Percentiles rank a stretch among this genome's conserved stretches.
Conservation (phyloP, 2,113 vertebrate genomes). For the Peromyscus leucopus region DNA sequence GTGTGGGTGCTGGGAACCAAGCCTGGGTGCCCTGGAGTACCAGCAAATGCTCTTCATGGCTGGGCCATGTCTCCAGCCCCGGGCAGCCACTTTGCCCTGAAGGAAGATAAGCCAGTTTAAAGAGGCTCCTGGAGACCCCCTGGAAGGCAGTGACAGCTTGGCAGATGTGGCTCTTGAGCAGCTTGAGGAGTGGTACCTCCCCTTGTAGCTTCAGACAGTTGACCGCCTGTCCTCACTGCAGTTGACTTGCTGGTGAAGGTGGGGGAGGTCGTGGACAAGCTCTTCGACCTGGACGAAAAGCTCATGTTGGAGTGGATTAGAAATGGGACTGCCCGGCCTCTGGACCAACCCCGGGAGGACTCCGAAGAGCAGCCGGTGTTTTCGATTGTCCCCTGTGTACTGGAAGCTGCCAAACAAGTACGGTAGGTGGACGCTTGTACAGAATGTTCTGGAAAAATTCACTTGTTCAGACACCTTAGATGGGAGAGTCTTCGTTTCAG, state of each 20-base stretch:
- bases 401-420: conserved; percentile 96
- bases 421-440: conserved; percentile 86
- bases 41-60: neutral
- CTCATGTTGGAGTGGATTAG: conserved; percentile 95
- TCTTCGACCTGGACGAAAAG: conserved; percentile 97
- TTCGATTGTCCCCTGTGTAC: conserved; percentile 89
- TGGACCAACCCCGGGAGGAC: conserved; percentile 79
- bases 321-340: conserved; percentile 73
- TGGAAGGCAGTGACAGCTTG: neutral
- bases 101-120: conserved; percentile 28
- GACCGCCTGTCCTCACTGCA: conserved; percentile 74
- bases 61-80: neutral
- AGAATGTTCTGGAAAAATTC: conserved; percentile 1
- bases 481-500: neutral
- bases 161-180: neutral
- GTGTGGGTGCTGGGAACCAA: neutral
- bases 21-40: neutral
- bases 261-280: conserved; percentile 96
- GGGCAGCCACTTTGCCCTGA: neutral
- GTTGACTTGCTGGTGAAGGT: conserved; percentile 96
- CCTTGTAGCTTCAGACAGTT: neutral
- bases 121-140: neutral
- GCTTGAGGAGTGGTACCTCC: conserved; percentile 24
- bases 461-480: neutral
- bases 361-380: conserved; percentile 87